These are phyloP conservation scores for Sinopyrophorus schimmeli DNA, from an alignment of 2,888 invertebrate genomes.

Conservation along the genomic window DNA sequence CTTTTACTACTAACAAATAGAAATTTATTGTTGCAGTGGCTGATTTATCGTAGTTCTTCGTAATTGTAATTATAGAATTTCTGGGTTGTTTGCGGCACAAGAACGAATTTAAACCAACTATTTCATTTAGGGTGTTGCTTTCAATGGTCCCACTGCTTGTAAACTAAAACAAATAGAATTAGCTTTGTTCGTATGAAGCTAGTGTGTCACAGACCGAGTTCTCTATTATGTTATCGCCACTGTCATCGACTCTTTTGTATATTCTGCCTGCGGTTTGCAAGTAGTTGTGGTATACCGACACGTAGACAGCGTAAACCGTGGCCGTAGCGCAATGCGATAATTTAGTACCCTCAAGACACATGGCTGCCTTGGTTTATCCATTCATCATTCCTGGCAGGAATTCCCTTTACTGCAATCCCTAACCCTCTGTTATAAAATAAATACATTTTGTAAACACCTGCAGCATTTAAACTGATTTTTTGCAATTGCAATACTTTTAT, in stretches of 20 bases:
- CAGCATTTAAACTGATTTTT: slow-evolving; percentile 25
- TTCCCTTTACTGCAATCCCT: slow-evolving; percentile 33
- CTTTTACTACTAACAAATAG: no score
- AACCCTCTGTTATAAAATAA: slow-evolving; percentile 29
- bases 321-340: slow-evolving; percentile 30
- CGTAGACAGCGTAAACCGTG: slow-evolving; percentile 28
- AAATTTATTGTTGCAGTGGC: no score
- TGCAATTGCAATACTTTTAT: no score
- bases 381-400: slow-evolving; percentile 33
- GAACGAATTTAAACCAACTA: no score
- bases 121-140: no score
- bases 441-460: slow-evolving; percentile 31
- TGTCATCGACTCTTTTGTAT: slow-evolving; percentile 8
- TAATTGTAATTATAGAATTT: no score
- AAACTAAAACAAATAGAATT: slow-evolving; percentile 14
- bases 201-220: slow-evolving; percentile 12
- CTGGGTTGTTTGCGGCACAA: no score
- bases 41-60: no score
- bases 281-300: slow-evolving; percentile 30
- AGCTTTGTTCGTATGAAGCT: slow-evolving; percentile 9
- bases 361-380: slow-evolving; percentile 32
- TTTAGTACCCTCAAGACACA: slow-evolving; percentile 34
- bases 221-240: slow-evolving; percentile 5
- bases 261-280: slow-evolving; percentile 26
- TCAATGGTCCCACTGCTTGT: no score